Evolutionary conservation across 2,797 vertebrate genomes (phyloP).

Genomic region (Paguma larvata): DNA sequence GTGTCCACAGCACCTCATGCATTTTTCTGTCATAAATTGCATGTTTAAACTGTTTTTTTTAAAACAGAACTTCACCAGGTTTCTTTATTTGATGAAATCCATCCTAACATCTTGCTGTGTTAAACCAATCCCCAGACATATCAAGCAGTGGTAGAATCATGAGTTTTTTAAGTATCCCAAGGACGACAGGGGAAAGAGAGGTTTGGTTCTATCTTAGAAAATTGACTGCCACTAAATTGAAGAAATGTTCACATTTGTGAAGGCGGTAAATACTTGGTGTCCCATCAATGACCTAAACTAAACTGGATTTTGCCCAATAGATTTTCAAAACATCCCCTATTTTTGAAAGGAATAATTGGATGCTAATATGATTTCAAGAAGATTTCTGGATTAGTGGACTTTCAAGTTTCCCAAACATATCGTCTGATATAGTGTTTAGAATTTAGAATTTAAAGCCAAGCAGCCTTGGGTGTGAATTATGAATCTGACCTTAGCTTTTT

Average conservation of each 20-base stretch:
- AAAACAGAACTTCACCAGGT: background rate
- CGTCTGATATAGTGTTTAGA: background rate
- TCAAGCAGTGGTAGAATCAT: background rate
- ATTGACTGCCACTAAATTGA: background rate
- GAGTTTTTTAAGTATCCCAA: background rate
- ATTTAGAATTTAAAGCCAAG: background rate
- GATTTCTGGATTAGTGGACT: background rate
- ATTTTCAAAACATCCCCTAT: background rate
- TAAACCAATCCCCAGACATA: background rate
- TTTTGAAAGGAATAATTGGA: constrained; percentile 46
- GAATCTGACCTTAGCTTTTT: background rate
- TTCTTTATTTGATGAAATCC: background rate
- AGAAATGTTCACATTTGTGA: background rate
- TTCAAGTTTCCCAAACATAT: background rate
- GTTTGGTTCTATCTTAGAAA: background rate
- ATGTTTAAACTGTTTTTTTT: background rate
- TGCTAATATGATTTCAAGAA: background rate
- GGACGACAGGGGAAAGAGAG: background rate
- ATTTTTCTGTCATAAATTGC: background rate
- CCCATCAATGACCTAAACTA: background rate
- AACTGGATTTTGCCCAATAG: background rate
- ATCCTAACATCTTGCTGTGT: background rate
- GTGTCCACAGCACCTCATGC: fast-evolving
- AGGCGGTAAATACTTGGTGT: background rate
- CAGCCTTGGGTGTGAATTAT: background rate